These are phyloP conservation scores for Pollenia amentaria DNA, from an alignment of 2,888 invertebrate species.

Conservation along the genomic window DNA sequence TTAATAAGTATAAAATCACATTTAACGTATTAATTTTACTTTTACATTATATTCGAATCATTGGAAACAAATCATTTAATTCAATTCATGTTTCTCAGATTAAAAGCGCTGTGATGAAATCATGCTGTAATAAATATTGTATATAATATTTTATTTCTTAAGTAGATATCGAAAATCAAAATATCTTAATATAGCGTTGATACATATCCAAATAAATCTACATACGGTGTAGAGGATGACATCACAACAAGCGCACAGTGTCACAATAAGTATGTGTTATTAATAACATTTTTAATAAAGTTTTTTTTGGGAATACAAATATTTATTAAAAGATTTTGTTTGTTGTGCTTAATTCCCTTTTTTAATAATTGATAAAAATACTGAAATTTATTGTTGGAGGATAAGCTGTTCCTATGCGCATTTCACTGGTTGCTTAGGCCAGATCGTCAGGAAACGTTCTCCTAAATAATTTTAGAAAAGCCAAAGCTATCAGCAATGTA, in stretches of 20 bases:
- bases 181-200: not conserved
- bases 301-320: no score
- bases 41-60: not conserved
- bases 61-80: not conserved
- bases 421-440: no score
- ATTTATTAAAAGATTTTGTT: no score
- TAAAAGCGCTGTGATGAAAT: constrained; percentile 26
- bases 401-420: no score
- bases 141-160: not conserved
- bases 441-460: no score
- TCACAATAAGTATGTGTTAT: no score
- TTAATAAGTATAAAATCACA: not conserved
- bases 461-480: no score
- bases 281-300: no score
- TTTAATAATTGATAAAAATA: no score
- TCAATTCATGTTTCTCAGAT: constrained; percentile 14
- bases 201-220: constrained; percentile 28
- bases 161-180: not conserved
- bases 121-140: constrained; percentile 34
- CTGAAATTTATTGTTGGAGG: no score
- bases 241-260: constrained; percentile 14
- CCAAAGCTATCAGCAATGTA: no score
- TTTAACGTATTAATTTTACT: not conserved
- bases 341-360: no score
- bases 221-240: constrained; percentile 17